Conservation (phyloP, 2,888 invertebrate species). For the Drosophila siamana region DNA sequence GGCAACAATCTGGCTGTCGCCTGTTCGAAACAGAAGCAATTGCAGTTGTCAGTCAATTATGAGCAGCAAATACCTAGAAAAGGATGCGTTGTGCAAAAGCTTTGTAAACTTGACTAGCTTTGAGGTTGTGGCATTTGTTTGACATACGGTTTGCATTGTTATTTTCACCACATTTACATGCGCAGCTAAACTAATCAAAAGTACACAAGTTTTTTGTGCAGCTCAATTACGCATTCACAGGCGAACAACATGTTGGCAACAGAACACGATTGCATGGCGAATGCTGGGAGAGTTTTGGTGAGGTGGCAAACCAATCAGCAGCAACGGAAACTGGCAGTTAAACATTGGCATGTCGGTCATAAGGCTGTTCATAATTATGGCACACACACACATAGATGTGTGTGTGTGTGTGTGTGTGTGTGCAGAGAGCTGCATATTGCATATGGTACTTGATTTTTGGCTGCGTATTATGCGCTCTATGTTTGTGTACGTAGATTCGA, state of each 20-base stretch:
- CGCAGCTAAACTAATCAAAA: background rate
- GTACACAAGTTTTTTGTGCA: background rate
- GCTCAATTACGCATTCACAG: background rate
- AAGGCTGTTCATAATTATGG: slow-evolving; percentile 46
- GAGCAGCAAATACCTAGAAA: background rate
- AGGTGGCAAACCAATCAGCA: slow-evolving; percentile 23
- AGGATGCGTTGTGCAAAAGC: background rate
- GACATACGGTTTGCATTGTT: background rate
- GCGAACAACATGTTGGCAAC: background rate
- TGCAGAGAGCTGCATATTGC: slow-evolving; percentile 13
- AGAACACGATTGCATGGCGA: background rate
- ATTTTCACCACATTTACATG: background rate
- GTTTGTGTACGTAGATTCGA: slow-evolving; percentile 18
- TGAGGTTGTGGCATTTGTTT: background rate
- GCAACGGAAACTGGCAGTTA: slow-evolving; percentile 17
- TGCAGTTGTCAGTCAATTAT: background rate
- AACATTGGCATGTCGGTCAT: slow-evolving; percentile 21
- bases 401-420: too few relatives aligned
- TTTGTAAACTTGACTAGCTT: background rate
- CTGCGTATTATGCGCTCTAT: slow-evolving; percentile 26
- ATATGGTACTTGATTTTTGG: slow-evolving; percentile 65
- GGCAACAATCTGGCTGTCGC: background rate
- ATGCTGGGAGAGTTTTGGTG: background rate
- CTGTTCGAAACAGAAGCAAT: background rate
- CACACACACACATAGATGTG: slow-evolving; percentile 5